Conservation (phyloP, 2,888 invertebrate genomes). For the Uropetala carovei region DNA sequence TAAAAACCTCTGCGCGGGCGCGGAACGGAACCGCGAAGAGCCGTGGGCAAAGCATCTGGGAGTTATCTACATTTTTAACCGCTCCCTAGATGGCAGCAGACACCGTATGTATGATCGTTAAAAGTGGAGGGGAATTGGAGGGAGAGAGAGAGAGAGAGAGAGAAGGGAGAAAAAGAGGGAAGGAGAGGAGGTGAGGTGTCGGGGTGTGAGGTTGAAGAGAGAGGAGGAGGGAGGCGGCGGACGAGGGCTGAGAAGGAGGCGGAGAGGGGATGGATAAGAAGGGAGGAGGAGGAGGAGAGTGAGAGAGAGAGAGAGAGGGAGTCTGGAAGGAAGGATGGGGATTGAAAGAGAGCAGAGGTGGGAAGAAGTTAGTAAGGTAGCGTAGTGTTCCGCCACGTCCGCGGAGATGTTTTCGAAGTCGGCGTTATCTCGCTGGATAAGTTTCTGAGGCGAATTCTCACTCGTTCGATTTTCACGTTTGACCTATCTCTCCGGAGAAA, state of each 20-base stretch:
- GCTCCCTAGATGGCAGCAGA: conserved; percentile 69
- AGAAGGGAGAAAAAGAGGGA: background rate
- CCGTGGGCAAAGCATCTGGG: conserved; percentile 60
- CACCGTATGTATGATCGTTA: conserved; percentile 63
- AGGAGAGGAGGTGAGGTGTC: conserved; percentile 13
- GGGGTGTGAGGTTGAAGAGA: background rate
- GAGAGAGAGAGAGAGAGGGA: background rate
- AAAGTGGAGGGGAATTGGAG: conserved; percentile 13
- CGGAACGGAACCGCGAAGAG: conserved; percentile 51
- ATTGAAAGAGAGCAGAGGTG: background rate
- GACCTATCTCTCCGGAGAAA: background rate
- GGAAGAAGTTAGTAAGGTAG: background rate
- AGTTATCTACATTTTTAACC: conserved; percentile 68
- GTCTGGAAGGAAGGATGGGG: background rate
- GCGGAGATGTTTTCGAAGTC: background rate
- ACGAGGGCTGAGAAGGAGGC: background rate
- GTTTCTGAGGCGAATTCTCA: background rate
- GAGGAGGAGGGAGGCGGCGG: background rate
- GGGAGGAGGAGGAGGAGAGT: no score
- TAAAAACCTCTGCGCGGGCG: conserved; percentile 55
- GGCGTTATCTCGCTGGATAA: background rate
- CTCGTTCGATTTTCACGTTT: background rate
- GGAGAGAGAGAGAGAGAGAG: background rate
- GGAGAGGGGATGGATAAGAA: no score
- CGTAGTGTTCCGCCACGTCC: background rate